Percentiles rank a stretch among this genome's conserved stretches.
Evolutionary conservation across 2,113 vertebrate species (phyloP).

Genomic region (Rhipidura dahli): DNA sequence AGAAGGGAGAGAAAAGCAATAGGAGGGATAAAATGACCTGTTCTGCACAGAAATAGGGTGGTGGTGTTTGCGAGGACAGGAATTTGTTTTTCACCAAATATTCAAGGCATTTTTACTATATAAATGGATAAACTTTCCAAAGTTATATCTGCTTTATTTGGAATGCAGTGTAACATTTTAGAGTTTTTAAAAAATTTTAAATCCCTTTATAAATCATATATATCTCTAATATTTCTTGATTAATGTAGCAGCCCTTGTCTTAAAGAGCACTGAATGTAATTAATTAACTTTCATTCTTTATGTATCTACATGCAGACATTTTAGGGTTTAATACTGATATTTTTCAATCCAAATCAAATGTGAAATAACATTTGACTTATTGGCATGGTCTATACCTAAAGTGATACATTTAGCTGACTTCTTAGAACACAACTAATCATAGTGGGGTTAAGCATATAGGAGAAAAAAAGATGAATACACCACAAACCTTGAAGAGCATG

Average conservation of each 20-base stretch:
- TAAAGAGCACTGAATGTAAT: not conserved
- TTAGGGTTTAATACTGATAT: conserved; percentile 19
- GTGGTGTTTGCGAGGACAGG: not conserved
- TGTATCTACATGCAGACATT: not conserved
- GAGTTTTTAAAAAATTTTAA: not conserved
- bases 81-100: not conserved
- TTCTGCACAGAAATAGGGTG: not conserved
- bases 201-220: not conserved
- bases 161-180: not conserved
- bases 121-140: not conserved
- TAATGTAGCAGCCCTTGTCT: not conserved
- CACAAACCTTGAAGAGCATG: not conserved
- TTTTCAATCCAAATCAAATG: not conserved
- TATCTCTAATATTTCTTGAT: not conserved
- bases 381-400: not conserved
- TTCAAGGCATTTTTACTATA: not conserved
- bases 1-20: not conserved
- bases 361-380: not conserved
- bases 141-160: not conserved
- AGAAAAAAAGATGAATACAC: not conserved
- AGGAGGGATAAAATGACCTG: not conserved
- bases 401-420: conserved; percentile 1
- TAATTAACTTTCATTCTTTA: not conserved
- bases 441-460: not conserved
- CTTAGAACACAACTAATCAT: not conserved